Base-by-base conservation (phyloP, 2,888 invertebrate genomes). In the Dione juno region DNA sequence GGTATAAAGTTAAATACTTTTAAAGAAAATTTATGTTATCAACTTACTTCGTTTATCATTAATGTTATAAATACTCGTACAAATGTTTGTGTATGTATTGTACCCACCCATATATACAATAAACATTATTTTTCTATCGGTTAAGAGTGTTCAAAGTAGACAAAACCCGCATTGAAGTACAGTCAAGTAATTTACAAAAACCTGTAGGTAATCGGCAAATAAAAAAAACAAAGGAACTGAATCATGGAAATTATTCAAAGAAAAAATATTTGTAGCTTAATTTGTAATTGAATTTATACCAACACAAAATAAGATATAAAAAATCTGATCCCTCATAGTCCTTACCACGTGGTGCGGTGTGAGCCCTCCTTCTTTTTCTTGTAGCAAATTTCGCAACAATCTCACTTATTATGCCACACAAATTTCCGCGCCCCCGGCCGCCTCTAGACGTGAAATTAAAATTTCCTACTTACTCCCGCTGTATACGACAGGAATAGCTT, bases 361-460 rank as follows among this genome's bases (percentile, higher is more conserved):
- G 84, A 84, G 89, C 93, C 92, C 92, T 92, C 90, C 88, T 93
- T 92, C 92, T 93, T 93, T 92, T 93, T 92, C 93, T 92, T 91
- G 92, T 92, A 92, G 88, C 92, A 92, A 93, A 93, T 92, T 93
- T 93, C 90, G 92, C 92, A 93, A 93, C 92, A 93, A 93, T 93
- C 92, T 93, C 91, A 92, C 93, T 92, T 93, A 93, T 92, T 93
- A 93, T 93, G 92, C 92, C 92, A 92, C 92, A 93, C 93, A 92
- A 93, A 92, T 93, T 89, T 93, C 90, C 88, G 88, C 85, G 85
- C 88, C 89, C 80, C 87, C 88, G 87, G 86, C 86, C 84, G 86
- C 86, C 82, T 89, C 87, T 85, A 89, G 89, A 91, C 90, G 87
- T 88, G 89, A 92, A 93, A 93, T 93, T 93, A 93, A 93, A 93